These are phyloP conservation scores for Parazoanthus atlanticus DNA, from an alignment of 92 coral and sea anemone genomes.

Conservation along the genomic window DNA sequence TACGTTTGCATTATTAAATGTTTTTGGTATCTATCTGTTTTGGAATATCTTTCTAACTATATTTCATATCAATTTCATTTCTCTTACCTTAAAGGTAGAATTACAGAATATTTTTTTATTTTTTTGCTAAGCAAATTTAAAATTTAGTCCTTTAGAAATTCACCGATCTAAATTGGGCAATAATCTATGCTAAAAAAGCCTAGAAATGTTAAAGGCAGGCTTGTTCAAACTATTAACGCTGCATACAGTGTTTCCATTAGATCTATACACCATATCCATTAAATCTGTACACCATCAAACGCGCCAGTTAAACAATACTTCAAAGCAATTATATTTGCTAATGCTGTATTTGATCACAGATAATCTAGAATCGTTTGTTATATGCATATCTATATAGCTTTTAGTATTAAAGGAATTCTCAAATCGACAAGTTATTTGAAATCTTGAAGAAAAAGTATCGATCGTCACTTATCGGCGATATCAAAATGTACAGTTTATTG, in stretches of 20 bases:
- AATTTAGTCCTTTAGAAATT: too few relatives aligned
- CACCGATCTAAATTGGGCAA: background rate
- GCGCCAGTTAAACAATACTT: background rate
- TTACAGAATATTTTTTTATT: background rate
- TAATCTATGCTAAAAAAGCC: background rate
- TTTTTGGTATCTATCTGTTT: background rate
- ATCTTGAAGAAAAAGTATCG: too few relatives aligned
- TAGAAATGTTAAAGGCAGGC: background rate
- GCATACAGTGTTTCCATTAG: background rate
- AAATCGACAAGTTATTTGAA: too few relatives aligned
- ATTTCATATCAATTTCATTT: background rate
- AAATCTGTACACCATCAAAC: background rate
- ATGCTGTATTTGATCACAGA: background rate
- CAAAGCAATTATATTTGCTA: background rate
- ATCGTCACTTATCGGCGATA: too few relatives aligned
- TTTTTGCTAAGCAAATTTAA: background rate
- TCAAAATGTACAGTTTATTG: too few relatives aligned
- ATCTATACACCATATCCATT: too few relatives aligned
- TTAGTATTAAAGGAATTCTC: too few relatives aligned
- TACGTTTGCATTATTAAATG: background rate
- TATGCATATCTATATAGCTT: background rate
- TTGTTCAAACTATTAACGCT: background rate
- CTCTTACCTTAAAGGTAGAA: background rate
- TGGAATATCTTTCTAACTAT: background rate
- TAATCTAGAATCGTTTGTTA: background rate